Evolutionary conservation across 2,888 invertebrate species (phyloP).

Genomic region (Rhyacophila evoluta): DNA sequence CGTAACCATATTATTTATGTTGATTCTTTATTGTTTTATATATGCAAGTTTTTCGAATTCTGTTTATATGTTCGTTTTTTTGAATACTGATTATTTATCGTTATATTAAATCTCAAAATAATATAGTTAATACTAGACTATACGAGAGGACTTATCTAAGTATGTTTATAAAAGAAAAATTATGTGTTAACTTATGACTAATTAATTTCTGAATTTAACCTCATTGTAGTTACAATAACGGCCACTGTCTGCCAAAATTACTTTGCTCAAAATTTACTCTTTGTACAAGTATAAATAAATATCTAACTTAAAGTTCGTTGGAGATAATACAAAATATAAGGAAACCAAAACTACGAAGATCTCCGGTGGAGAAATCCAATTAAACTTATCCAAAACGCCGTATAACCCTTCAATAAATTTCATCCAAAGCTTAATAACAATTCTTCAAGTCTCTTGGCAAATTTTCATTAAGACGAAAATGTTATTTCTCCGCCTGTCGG

Average conservation of each 20-base stretch:
- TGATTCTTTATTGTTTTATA: too few relatives aligned
- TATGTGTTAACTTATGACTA: too few relatives aligned
- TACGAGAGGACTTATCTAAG: too few relatives aligned
- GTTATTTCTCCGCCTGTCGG: constrained; percentile 3
- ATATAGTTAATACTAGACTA: too few relatives aligned
- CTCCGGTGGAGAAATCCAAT: constrained; percentile 17
- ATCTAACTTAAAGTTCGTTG: neutral
- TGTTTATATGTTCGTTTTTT: too few relatives aligned
- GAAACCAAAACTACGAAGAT: neutral
- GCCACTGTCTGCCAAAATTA: neutral
- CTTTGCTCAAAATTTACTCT: neutral
- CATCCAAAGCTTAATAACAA: constrained; percentile 22
- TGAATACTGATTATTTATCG: too few relatives aligned
- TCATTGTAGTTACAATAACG: too few relatives aligned
- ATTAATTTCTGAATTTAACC: too few relatives aligned
- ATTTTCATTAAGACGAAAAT: constrained; percentile 11
- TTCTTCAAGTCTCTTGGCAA: constrained; percentile 9
- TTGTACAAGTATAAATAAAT: constrained; percentile 4
- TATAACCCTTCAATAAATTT: constrained; percentile 22
- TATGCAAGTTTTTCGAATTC: too few relatives aligned
- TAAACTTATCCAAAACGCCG: constrained; percentile 22
- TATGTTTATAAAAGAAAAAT: too few relatives aligned
- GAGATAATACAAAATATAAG: neutral
- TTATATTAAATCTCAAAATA: too few relatives aligned
- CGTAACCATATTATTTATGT: too few relatives aligned